Conservation (phyloP, 2,888 invertebrate genomes). For the Rotaria sp. region DNA sequence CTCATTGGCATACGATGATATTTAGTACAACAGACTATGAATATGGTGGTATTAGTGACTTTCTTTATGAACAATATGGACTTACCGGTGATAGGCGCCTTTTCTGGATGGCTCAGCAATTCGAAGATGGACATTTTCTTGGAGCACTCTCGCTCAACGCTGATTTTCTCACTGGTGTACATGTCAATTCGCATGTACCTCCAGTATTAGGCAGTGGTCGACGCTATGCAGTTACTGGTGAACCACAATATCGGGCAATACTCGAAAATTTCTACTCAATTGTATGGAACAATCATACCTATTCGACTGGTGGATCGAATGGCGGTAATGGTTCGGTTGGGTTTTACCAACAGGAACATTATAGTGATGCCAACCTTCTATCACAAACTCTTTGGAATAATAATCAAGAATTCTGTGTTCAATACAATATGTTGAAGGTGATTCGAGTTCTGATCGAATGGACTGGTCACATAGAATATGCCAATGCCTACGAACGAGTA, state of each 20-base stretch:
- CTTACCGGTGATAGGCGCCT: neutral
- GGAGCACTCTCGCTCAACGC: neutral
- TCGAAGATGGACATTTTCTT: slow-evolving; percentile 8
- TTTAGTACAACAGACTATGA: slow-evolving; percentile 15
- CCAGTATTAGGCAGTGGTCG: slow-evolving; percentile 2
- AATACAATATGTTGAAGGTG: neutral
- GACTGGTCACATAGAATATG: neutral
- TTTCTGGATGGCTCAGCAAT: slow-evolving; percentile 17
- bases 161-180: neutral
- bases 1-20: slow-evolving; percentile 17
- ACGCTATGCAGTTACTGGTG: neutral
- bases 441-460: slow-evolving; percentile 8
- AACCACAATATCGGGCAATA: neutral
- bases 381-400: slow-evolving; percentile 24
- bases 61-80: slow-evolving; percentile 27
- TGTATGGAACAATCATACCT: slow-evolving; percentile 18
- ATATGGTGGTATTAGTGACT: slow-evolving; percentile 24
- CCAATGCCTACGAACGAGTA: neutral
- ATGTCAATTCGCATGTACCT: slow-evolving; percentile 13
- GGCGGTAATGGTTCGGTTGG: slow-evolving; percentile 1
- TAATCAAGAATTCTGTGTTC: slow-evolving; percentile 27
- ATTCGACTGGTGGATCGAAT: slow-evolving; percentile 16
- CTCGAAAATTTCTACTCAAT: slow-evolving; percentile 10
- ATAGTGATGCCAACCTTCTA: slow-evolving; percentile 9
- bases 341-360: neutral